Base-by-base conservation (phyloP, 2,888 invertebrate species). In the Drosophila mulleri region DNA sequence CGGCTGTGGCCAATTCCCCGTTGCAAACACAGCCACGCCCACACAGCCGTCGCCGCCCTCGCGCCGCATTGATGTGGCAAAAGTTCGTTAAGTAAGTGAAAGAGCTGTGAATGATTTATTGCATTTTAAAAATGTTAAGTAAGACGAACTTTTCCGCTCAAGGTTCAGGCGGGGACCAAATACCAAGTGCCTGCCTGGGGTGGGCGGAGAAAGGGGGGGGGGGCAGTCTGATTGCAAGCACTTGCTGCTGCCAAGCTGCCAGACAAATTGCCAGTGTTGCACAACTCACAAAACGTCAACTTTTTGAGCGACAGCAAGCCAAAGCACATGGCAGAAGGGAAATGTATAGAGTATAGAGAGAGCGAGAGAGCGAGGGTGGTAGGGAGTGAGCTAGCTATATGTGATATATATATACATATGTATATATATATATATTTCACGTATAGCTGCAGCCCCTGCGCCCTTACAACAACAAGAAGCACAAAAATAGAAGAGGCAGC, bases 71-170 rank as follows among this genome's bases (percentile, higher is more conserved):
- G 72, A 72, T 80, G 83, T 72, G 80, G 84, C 80, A 73, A 86
- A 86, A 86, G 89, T 89, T 86, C 88, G 88, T 89, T 84, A 89
- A 86, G 88, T 86, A 86, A 89, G 86, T 86, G 83, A 89, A 89
- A 89, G 85, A 85, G 89, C 86, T 86, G 88, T 86, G 85, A 86
- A 86, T 86, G 86, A 86, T 86, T 89, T 86, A 86, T 89, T 83
- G 86, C 88, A 87, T 89, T 86, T 88, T 80, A 87, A 86, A 87
- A 89, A 84, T 88, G 83, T 82, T 71, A 74, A 84, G 76, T 71
- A 84, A 74, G 78, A 67, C 78, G 64, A 80, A 71, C 77, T 78
- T 78, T 71, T 62, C 23, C 23, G 39, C 26, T 39, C 29, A 41
- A 42, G 35, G 56, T 39, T 53, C 29, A 58, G 12, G n/a, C 23